A percentile compares a stretch with the other conserved stretches of the same genome.
Conservation (phyloP, 2,888 invertebrate species). For the Galerucella pusilla region DNA sequence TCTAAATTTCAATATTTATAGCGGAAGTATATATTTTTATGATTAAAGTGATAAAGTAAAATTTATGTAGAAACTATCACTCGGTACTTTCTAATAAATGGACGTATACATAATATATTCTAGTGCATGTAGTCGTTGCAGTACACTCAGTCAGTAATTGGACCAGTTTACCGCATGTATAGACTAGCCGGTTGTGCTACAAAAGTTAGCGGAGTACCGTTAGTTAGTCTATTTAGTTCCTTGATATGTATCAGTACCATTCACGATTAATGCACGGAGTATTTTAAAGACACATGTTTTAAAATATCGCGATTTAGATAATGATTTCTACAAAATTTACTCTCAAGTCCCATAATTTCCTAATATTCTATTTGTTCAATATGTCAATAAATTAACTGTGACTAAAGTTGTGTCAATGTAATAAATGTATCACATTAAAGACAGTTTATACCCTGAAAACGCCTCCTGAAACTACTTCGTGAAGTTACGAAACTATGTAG, state of each 20-base stretch:
- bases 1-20: too few species aligned
- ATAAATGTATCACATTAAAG: background rate
- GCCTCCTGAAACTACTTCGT: constrained; percentile 14
- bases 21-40: background rate
- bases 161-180: constrained; percentile 25
- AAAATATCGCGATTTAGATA: too few species aligned
- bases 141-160: constrained; percentile 23
- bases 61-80: background rate
- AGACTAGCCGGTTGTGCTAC: constrained; percentile 25
- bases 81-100: background rate
- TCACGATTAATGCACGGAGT: background rate
- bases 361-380: too few species aligned
- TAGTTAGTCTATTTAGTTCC: constrained; percentile 1
- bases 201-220: constrained; percentile 18
- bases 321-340: too few species aligned
- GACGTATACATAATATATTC: background rate
- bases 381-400: too few species aligned
- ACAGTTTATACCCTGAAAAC: constrained; percentile 14
- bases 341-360: too few species aligned
- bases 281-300: background rate
- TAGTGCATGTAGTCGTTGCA: background rate
- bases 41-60: background rate
- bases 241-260: constrained; percentile 3
- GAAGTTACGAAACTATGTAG: constrained; percentile 19
- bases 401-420: too few species aligned